Conservation (phyloP, 2,113 vertebrate genomes). For the Ptilorrhoa leucosticta region DNA sequence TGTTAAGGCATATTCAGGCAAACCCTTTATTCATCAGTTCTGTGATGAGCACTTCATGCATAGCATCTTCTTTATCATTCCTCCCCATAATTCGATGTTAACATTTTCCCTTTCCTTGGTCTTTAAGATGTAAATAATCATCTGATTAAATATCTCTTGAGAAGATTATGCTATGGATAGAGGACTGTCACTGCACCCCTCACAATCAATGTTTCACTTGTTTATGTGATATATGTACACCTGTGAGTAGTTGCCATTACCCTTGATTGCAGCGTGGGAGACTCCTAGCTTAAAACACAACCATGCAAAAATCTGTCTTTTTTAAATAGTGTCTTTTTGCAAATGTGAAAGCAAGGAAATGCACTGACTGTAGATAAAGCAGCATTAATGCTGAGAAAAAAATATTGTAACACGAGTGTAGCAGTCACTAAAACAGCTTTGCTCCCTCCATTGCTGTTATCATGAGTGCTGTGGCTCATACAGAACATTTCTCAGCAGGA, state of each 20-base stretch:
- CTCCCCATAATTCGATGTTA: conserved; percentile 54
- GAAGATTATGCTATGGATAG: conserved; percentile 70
- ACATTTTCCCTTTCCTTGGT: conserved; percentile 61
- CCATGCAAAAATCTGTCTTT: conserved; percentile 44
- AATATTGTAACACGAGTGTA: background rate
- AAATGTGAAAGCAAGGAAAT: conserved; percentile 46
- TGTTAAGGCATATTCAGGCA: conserved; percentile 49
- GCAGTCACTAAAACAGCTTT: background rate
- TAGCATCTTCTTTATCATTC: conserved; percentile 56
- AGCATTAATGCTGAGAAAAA: background rate
- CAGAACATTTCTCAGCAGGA: background rate
- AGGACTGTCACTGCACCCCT: conserved; percentile 56
- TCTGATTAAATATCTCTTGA: conserved; percentile 71
- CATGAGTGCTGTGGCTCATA: background rate
- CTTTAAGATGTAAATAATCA: conserved; percentile 72
- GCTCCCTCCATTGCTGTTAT: background rate
- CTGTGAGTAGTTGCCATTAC: conserved; percentile 69
- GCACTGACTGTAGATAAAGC: conserved; percentile 48
- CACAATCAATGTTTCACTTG: conserved; percentile 70
- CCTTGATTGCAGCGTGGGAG: conserved; percentile 68
- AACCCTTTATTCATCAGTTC: conserved; percentile 59
- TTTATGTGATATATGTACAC: conserved; percentile 70
- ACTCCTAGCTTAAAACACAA: conserved; percentile 25
- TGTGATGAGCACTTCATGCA: conserved; percentile 43
- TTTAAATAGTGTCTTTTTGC: conserved; percentile 27